These are phyloP conservation scores for Brachyhypopomus gauderio DNA, from an alignment of 2,113 vertebrate species.

Conservation along the genomic window DNA sequence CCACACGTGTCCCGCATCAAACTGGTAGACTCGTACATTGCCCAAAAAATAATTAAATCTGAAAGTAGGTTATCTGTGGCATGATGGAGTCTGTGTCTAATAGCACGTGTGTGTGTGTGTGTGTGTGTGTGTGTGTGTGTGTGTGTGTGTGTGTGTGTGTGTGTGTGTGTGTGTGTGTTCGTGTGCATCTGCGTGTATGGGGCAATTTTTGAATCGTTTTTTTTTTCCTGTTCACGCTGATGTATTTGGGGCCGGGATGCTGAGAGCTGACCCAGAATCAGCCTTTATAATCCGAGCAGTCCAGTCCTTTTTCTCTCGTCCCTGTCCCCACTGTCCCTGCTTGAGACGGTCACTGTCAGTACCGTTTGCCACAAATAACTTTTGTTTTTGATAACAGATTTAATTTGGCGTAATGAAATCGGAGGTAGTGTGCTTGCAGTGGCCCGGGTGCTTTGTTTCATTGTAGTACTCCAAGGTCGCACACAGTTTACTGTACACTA, in stretches of 20 bases:
- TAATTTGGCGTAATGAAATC: background rate
- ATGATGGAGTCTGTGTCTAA: background rate
- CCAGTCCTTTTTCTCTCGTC: background rate
- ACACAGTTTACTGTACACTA: no score
- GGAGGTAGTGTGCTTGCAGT: no score
- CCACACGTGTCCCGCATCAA: conserved; percentile 5
- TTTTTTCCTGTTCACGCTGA: background rate
- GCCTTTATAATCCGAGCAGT: background rate
- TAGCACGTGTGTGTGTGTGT: background rate
- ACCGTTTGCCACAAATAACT: background rate
- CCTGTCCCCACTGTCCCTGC: no score
- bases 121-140: conserved; percentile 9
- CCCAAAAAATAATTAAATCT: background rate
- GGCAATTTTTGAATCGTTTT: background rate
- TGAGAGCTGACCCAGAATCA: background rate
- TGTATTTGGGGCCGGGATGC: conserved; percentile 15
- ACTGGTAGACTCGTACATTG: background rate
- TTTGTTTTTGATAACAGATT: background rate
- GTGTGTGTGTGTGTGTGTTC: conserved; percentile 17
- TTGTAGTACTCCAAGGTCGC: no score
- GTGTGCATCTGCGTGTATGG: conserved; percentile 18
- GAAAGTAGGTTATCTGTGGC: conserved; percentile 15
- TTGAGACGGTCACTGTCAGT: background rate
- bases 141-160: conserved; percentile 3
- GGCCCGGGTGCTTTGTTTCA: no score